These are phyloP conservation scores for Erebia aethiops DNA, from an alignment of 2,888 invertebrate species.

Conservation along the genomic window DNA sequence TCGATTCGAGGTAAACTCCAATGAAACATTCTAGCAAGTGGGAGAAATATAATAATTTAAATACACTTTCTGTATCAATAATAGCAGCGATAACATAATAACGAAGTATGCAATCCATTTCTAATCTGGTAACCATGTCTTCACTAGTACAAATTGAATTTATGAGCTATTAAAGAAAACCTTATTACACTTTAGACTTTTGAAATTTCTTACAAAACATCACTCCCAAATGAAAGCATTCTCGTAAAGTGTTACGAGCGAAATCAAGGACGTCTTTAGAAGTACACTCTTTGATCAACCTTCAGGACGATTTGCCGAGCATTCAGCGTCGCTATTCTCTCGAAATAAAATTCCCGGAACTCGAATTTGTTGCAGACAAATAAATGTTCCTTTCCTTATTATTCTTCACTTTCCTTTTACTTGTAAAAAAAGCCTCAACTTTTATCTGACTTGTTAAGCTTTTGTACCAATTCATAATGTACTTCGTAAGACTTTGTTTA, in stretches of 20 bases:
- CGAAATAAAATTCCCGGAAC: constrained; percentile 45
- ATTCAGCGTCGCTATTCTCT: constrained; percentile 51
- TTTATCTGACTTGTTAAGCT: not conserved
- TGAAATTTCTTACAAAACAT: constrained; percentile 22
- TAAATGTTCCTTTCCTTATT: constrained; percentile 42
- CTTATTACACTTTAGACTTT: constrained; percentile 26
- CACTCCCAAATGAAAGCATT: constrained; percentile 47
- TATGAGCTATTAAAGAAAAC: too few species aligned
- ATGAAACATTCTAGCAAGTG: too few species aligned
- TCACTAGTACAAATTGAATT: too few species aligned
- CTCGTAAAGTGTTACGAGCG: constrained; percentile 48
- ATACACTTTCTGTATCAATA: too few species aligned
- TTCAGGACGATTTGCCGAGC: constrained; percentile 49
- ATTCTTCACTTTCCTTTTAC: constrained; percentile 40
- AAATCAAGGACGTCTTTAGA: constrained; percentile 51
- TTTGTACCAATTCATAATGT: not conserved
- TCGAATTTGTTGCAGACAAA: constrained; percentile 46
- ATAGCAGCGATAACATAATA: too few species aligned
- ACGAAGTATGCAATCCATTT: too few species aligned
- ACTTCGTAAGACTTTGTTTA: too few species aligned
- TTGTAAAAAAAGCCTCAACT: not conserved
- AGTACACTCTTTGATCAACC: constrained; percentile 35
- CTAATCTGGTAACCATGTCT: too few species aligned
- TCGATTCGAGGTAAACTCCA: too few species aligned
- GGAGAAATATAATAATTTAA: too few species aligned